Evolutionary conservation across 2,888 invertebrate species (phyloP).

Genomic region (Rhabditoides inermis): DNA sequence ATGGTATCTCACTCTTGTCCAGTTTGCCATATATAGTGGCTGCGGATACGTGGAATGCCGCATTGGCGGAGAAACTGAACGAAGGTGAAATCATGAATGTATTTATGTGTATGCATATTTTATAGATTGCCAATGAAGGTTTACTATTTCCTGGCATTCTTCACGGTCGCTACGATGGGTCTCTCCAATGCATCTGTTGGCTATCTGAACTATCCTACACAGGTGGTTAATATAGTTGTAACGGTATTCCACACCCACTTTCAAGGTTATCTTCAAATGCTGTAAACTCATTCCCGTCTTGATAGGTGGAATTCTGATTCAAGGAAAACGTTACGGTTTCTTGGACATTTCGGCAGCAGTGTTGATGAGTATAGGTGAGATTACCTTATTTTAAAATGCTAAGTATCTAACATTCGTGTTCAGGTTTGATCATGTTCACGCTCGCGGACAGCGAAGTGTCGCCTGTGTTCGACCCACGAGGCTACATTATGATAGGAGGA

Average conservation of each 20-base stretch:
- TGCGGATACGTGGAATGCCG: slow-evolving; percentile 71
- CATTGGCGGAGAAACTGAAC: slow-evolving; percentile 56
- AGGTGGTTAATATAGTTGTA: slow-evolving; percentile 8
- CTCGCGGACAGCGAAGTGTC: slow-evolving; percentile 66
- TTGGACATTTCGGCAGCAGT: slow-evolving; percentile 37
- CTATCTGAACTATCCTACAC: slow-evolving; percentile 90
- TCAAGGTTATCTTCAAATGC: slow-evolving; percentile 83
- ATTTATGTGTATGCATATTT: slow-evolving; percentile 1
- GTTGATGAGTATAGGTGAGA: slow-evolving; percentile 44
- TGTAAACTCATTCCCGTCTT: slow-evolving; percentile 92
- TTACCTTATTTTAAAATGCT: background rate
- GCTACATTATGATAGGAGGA: slow-evolving; percentile 56
- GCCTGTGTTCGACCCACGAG: slow-evolving; percentile 61
- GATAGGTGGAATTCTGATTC: slow-evolving; percentile 82
- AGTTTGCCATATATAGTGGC: slow-evolving; percentile 75
- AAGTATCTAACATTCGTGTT: background rate
- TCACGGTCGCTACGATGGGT: slow-evolving; percentile 90
- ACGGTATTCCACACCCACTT: background rate
- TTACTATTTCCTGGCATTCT: slow-evolving; percentile 72
- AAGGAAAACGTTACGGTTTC: slow-evolving; percentile 57
- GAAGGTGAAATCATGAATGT: slow-evolving; percentile 53
- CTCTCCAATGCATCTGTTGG: slow-evolving; percentile 86
- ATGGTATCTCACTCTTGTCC: slow-evolving; percentile 81
- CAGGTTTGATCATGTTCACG: slow-evolving; percentile 69
- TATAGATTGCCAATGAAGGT: slow-evolving; percentile 73